Conservation (phyloP, 2,113 vertebrate genomes). For the Empidonax alnorum region DNA sequence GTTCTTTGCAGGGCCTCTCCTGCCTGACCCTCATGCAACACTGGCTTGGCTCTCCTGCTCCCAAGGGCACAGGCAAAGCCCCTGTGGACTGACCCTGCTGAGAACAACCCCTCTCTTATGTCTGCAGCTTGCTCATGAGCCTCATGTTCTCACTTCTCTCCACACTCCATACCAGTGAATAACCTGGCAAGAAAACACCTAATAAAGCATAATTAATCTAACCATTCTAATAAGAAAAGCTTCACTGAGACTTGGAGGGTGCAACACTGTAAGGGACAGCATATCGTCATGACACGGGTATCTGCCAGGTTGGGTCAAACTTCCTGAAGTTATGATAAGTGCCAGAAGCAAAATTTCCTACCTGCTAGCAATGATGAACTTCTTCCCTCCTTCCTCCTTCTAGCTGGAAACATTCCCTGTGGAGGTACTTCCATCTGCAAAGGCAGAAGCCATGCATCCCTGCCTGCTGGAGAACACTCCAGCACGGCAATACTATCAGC, state of each 20-base stretch:
- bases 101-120: fast-evolving
- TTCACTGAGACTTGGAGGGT: not conserved
- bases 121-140: not conserved
- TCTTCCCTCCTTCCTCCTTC: not conserved
- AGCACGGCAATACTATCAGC: not conserved
- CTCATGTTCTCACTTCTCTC: not conserved
- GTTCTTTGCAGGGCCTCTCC: not conserved
- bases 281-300: not conserved
- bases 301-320: not conserved
- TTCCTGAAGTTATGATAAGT: not conserved
- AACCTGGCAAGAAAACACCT: not conserved
- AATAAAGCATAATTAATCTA: not conserved
- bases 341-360: not conserved
- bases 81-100: fast-evolving
- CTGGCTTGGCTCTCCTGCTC: fast-evolving
- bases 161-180: not conserved
- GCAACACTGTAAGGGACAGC: not conserved
- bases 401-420: not conserved
- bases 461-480: not conserved
- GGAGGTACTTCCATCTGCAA: not conserved
- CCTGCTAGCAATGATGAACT: not conserved
- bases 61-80: not conserved
- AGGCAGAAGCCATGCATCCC: not conserved
- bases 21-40: not conserved
- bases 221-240: not conserved